phyloP scores from a whole-genome alignment of 1,140 invertebrate genomes.

The Asobara japonica region DNA sequence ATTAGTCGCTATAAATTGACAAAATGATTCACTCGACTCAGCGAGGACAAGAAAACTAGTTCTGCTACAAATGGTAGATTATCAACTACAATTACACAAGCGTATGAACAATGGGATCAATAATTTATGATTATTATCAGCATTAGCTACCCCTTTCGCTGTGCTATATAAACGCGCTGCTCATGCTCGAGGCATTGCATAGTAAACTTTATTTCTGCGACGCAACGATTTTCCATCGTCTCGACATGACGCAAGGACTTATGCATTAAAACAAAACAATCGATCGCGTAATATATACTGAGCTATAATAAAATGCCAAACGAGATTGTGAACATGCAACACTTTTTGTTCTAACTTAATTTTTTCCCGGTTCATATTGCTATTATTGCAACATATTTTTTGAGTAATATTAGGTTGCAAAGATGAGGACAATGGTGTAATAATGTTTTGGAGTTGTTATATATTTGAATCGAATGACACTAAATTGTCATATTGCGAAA shows the following conservation, averaged over 20 bases:
- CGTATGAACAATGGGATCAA: conserved; percentile 66
- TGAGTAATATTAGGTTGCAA: not conserved
- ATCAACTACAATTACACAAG: conserved; percentile 63
- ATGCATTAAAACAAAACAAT: conserved; percentile 31
- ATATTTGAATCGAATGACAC: not conserved
- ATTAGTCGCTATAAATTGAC: not conserved
- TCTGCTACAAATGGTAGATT: conserved; percentile 8
- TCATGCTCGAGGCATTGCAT: conserved; percentile 46
- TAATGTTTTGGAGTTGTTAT: not conserved
- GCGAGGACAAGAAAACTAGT: not conserved
- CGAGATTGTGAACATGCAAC: conserved; percentile 13
- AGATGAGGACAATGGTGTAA: not conserved
- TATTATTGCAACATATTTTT: not conserved
- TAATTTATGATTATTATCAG: conserved; percentile 66
- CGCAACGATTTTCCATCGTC: conserved; percentile 3
- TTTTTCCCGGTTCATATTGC: not conserved
- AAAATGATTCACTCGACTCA: not conserved
- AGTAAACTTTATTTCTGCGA: conserved; percentile 50
- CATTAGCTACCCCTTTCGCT: not conserved
- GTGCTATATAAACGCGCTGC: conserved; percentile 56
- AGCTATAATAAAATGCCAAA: conserved; percentile 13
- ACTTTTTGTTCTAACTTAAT: not conserved
- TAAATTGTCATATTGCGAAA: no score
- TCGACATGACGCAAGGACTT: conserved; percentile 16
- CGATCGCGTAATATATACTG: conserved; percentile 35